A percentile compares a stretch with the other conserved stretches of the same genome.
These are phyloP conservation scores for Cheumatopsyche charites DNA, from an alignment of 1,140 invertebrate species.

Conservation along the genomic window DNA sequence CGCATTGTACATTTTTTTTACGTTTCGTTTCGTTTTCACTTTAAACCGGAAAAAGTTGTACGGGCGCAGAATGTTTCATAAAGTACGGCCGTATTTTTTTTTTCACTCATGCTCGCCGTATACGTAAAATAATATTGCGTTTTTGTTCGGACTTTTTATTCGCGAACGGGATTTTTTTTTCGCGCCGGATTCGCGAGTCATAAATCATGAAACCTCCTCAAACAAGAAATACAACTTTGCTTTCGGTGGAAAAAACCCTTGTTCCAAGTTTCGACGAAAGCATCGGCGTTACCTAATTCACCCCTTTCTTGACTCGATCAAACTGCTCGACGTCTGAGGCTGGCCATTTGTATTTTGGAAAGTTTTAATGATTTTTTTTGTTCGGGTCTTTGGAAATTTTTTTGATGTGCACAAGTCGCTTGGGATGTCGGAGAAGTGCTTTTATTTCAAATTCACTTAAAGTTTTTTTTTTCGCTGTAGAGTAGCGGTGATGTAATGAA, in stretches of 20 bases:
- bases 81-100: conserved; percentile 3
- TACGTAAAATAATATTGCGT: too few species aligned
- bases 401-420: too few species aligned
- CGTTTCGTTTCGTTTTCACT: too few species aligned
- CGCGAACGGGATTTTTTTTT: neutral
- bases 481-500: too few species aligned
- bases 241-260: conserved; percentile 11
- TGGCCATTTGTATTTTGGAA: neutral
- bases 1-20: neutral
- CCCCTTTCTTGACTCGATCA: too few species aligned
- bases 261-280: neutral
- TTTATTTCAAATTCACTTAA: too few species aligned
- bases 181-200: conserved; percentile 6
- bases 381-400: too few species aligned
- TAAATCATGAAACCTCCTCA: conserved; percentile 21
- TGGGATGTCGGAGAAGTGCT: too few species aligned
- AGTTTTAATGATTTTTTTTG: neutral
- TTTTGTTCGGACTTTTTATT: neutral
- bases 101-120: neutral
- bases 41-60: too few species aligned
- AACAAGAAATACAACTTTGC: conserved; percentile 26
- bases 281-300: too few species aligned
- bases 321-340: neutral
- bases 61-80: neutral
- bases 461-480: too few species aligned